Conservation (phyloP, 2,113 vertebrate genomes). For the Neolamprologus hecqui region DNA sequence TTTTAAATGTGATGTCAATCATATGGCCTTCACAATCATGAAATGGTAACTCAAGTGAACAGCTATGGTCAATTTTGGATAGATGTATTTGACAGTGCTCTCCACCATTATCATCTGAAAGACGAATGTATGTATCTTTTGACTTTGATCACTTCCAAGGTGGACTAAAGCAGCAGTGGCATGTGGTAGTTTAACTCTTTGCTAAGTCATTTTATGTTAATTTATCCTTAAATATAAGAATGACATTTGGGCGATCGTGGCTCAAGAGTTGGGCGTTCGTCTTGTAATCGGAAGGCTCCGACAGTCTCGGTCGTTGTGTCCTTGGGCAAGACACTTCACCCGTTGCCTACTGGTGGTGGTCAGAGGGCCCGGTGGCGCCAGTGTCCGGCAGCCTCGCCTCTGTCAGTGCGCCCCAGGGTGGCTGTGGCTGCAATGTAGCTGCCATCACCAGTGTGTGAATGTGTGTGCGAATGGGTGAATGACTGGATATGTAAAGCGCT, state of each 20-base stretch:
- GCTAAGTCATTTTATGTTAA: background rate
- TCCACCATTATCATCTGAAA: background rate
- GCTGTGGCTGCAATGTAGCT: too few species aligned
- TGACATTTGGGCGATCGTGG: background rate
- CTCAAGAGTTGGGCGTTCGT: too few species aligned
- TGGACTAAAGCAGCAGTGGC: background rate
- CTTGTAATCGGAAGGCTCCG: too few species aligned
- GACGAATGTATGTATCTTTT: background rate
- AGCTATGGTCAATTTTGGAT: background rate
- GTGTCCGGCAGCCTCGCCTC: too few species aligned
- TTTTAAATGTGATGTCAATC: background rate
- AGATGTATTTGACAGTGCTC: background rate
- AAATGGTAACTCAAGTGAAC: background rate
- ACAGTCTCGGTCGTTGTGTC: too few species aligned
- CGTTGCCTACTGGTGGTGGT: too few species aligned
- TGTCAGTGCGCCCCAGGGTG: too few species aligned
- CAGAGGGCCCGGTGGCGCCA: too few species aligned
- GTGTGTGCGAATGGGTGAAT: too few species aligned
- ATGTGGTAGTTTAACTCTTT: background rate
- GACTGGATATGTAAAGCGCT: accelerated
- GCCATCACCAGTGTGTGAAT: too few species aligned
- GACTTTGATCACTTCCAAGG: background rate
- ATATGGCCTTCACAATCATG: background rate
- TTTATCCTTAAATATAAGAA: background rate
- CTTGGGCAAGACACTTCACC: too few species aligned